Percentiles rank a stretch among this genome's conserved stretches.
These are phyloP conservation scores for Cerastis leucographa DNA, from an alignment of 2,888 invertebrate species.

Conservation along the genomic window DNA sequence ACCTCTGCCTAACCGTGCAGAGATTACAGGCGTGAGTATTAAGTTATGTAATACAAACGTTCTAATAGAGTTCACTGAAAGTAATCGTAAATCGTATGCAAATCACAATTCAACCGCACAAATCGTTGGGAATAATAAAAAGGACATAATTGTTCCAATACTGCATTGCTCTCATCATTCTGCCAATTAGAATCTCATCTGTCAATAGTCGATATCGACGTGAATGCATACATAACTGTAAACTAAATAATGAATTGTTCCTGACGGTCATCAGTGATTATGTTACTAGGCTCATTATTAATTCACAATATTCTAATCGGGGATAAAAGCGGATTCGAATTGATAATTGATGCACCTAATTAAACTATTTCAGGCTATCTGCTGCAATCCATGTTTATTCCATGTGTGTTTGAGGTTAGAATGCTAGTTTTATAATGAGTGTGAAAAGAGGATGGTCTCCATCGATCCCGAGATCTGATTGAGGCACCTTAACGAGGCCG, in stretches of 20 bases:
- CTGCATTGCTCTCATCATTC: background rate
- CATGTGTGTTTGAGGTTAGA: background rate
- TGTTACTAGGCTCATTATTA: slow-evolving; percentile 28
- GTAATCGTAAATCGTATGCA: background rate
- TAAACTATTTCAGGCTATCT: background rate
- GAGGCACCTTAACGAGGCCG: too few relatives aligned
- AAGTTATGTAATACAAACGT: background rate
- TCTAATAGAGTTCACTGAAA: background rate
- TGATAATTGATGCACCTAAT: background rate
- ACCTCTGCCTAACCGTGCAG: background rate
- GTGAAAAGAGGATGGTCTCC: too few relatives aligned
- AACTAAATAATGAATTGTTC: slow-evolving; percentile 35
- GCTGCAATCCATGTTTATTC: background rate
- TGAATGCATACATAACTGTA: background rate
- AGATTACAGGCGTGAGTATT: background rate
- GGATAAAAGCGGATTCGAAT: slow-evolving; percentile 25
- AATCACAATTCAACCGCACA: background rate
- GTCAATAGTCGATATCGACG: background rate
- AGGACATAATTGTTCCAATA: background rate
- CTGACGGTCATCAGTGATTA: slow-evolving; percentile 8
- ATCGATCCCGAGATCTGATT: too few relatives aligned
- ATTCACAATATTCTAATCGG: slow-evolving; percentile 25
- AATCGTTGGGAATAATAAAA: background rate
- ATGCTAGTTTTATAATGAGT: background rate
- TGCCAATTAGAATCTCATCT: slow-evolving; percentile 17